Conservation (phyloP, 1,140 invertebrate species). For the Cyclargus thomasi region DNA sequence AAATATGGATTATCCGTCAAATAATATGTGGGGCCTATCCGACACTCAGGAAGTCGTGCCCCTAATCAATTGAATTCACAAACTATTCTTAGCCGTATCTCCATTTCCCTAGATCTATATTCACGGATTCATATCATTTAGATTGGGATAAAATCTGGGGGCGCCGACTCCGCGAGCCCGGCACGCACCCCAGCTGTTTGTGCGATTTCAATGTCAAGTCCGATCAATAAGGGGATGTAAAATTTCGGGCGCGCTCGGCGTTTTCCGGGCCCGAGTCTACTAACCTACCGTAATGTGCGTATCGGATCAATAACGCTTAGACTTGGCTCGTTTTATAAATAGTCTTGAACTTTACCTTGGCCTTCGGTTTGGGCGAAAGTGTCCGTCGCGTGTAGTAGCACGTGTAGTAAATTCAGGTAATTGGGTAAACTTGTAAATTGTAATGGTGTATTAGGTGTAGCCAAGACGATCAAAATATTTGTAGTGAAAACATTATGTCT, state of each 20-base stretch:
- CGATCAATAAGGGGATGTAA: slow-evolving; percentile 74
- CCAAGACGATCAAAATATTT: too few species aligned
- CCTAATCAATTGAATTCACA: background rate
- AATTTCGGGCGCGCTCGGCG: slow-evolving; percentile 64
- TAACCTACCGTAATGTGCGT: slow-evolving; percentile 74
- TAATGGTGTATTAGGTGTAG: too few species aligned
- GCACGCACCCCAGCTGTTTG: slow-evolving; percentile 71
- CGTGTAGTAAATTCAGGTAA: background rate
- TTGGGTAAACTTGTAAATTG: background rate
- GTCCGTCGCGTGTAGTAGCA: slow-evolving; percentile 30
- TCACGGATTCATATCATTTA: background rate
- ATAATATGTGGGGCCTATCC: too few species aligned
- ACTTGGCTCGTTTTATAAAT: slow-evolving; percentile 66
- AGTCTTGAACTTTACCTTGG: slow-evolving; percentile 71
- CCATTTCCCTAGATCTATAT: background rate
- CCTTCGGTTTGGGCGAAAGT: slow-evolving; percentile 54
- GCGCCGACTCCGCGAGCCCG: slow-evolving; percentile 34
- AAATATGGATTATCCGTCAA: too few species aligned
- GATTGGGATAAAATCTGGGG: slow-evolving; percentile 16
- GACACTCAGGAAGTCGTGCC: too few species aligned
- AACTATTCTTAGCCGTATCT: background rate
- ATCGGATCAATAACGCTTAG: slow-evolving; percentile 57
- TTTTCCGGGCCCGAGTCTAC: slow-evolving; percentile 64
- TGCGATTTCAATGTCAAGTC: slow-evolving; percentile 76
- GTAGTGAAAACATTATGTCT: too few species aligned